Evolutionary conservation across 2,797 vertebrate genomes (phyloP).

Genomic region (Pangasius mekongensis): DNA sequence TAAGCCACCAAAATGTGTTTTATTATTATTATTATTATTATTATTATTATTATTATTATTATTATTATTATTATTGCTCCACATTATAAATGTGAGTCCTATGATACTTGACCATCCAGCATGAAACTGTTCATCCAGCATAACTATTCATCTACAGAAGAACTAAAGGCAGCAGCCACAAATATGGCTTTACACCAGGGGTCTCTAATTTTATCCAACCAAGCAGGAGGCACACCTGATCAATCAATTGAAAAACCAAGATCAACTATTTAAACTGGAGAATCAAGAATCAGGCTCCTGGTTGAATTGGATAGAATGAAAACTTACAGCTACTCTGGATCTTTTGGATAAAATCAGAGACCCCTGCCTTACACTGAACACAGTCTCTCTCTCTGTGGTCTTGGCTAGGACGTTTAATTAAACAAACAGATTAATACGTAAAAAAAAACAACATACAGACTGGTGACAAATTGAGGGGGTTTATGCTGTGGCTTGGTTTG

Average conservation of each 20-base stretch:
- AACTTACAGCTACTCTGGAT: background rate
- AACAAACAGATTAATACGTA: background rate
- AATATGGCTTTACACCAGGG: background rate
- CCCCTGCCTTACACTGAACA: background rate
- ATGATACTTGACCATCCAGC: slow-evolving; percentile 5
- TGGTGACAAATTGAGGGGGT: background rate
- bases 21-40: background rate
- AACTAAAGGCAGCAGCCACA: background rate
- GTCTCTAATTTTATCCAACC: background rate
- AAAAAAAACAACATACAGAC: background rate
- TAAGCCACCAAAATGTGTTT: slow-evolving; percentile 11
- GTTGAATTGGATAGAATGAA: background rate
- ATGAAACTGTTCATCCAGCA: background rate
- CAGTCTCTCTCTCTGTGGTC: too few relatives aligned
- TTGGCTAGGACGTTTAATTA: background rate
- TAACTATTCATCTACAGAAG: background rate
- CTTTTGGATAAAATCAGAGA: background rate
- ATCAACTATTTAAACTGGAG: background rate
- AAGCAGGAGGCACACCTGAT: background rate
- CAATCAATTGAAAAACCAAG: background rate
- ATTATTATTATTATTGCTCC: background rate
- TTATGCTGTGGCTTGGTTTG: background rate
- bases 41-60: background rate
- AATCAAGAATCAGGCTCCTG: background rate
- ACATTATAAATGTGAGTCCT: slow-evolving; percentile 7